Conservation (phyloP, 2,888 invertebrate species). For the Pelosia muscerda region DNA sequence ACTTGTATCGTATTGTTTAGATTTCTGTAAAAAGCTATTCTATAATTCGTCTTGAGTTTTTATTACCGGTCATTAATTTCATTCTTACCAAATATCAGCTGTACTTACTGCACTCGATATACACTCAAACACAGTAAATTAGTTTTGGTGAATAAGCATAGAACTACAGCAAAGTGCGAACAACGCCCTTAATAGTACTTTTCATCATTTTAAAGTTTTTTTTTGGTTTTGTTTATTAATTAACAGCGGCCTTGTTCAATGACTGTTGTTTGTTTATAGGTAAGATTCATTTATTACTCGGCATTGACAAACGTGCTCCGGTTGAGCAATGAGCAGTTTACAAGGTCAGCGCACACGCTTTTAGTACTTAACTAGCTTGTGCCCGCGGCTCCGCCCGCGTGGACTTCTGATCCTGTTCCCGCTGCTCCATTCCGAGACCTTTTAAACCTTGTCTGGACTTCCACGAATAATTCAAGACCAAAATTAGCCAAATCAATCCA, state of each 20-base stretch:
- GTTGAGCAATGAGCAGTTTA: conserved; percentile 2
- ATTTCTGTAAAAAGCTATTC: too few species aligned
- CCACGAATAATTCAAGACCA: too few species aligned
- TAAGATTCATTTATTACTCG: not conserved
- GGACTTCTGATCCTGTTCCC: too few species aligned
- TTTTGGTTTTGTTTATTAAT: conserved; percentile 9
- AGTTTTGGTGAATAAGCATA: not conserved
- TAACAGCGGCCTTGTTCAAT: not conserved
- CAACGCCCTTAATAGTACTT: not conserved
- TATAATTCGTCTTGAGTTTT: not conserved
- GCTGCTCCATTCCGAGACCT: too few species aligned
- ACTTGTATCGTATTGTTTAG: not conserved
- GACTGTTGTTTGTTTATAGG: conserved; percentile 5
- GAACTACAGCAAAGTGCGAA: not conserved
- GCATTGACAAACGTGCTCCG: conserved; percentile 9
- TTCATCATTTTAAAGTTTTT: not conserved
- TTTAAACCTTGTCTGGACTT: too few species aligned
- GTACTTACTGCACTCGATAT: too few species aligned
- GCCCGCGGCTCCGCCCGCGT: too few species aligned
- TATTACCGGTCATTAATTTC: not conserved
- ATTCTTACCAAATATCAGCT: too few species aligned
- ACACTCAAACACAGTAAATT: not conserved
- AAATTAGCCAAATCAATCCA: too few species aligned
- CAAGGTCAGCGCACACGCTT: not conserved
- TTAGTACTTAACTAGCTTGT: too few species aligned